Base-by-base conservation (phyloP, 2,797 vertebrate species). In the Hydrocynus forskahlii region DNA sequence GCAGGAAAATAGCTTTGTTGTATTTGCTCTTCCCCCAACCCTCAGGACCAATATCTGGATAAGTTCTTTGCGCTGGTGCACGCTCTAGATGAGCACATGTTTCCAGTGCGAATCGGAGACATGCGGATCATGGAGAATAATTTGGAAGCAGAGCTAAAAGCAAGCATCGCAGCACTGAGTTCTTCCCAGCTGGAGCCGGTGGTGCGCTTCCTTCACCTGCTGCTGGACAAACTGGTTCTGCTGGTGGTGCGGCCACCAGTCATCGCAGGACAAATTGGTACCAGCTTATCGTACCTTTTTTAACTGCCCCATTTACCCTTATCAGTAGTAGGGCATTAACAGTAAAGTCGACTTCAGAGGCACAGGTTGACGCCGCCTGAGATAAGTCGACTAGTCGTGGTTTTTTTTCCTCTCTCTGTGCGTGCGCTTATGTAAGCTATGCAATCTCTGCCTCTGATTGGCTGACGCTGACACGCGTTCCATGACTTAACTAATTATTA, bases 51-150 rank as follows among this genome's bases (percentile, higher is more conserved):
- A 86, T 98, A 96, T 84, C 94, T 99, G 52, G 98, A 99, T 92
- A 99, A 97, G 89, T 99, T 99, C 93, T 99, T 99, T 92, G 97
- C 98, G 17, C 91, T 99, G 92, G 97, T 99, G 54, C 97, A 99
- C 73, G 97, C 98, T 45, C 92, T 99, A 93, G 98, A 99, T 73
- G 98, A 99, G 90, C 98, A 99, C 91, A 97, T 97, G 96, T 99
- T 99, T 90, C 98, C 97, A 0, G 97, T 99, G 75, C 92, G 98
- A 86, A 99, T 99, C 88, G 98, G 98, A 85, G 97, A 99, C 90
- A 97, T 99, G 95, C 94, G 98, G 80, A 98, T 99, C 90, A 97
- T 99, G 97, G 98, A 99, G 90, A 99, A 98, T 92, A 99, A 97
- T 89, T 93, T 99, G 89, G 98, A 99, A 92, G 94, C 94, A 0